phyloP scores from a whole-genome alignment of 2,797 vertebrate genomes.

The Diplodus sargus region DNA sequence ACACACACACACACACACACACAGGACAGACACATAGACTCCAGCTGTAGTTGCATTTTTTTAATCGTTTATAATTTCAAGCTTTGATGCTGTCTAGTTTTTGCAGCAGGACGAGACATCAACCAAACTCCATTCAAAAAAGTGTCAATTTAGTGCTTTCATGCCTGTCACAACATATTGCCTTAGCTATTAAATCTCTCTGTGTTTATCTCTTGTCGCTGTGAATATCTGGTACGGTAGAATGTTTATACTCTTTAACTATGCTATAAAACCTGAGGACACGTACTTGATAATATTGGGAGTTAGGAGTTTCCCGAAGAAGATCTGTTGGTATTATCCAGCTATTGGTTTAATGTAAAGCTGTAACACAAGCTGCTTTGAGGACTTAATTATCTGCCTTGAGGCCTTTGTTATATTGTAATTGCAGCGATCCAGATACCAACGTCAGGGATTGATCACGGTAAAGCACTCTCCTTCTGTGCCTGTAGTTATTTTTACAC shows the following conservation, averaged over 20 bases:
- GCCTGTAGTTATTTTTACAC: not conserved
- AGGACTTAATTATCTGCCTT: not conserved
- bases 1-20: conserved; percentile 27
- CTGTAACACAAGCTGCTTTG: not conserved
- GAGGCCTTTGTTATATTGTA: not conserved
- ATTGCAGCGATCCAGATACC: not conserved
- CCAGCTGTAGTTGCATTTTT: conserved; percentile 37
- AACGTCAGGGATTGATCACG: not conserved
- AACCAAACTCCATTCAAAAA: conserved; percentile 7
- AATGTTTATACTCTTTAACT: not conserved
- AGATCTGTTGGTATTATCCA: no score
- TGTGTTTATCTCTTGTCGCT: not conserved
- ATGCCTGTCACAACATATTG: not conserved
- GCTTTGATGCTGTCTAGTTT: not conserved
- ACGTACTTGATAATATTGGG: not conserved
- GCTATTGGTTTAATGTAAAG: not conserved
- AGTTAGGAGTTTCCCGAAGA: not conserved
- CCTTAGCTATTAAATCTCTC: not conserved
- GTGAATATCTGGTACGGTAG: not conserved
- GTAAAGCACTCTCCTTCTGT: not conserved
- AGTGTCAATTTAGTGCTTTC: not conserved
- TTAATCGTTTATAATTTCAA: conserved; percentile 2
- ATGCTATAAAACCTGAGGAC: not conserved
- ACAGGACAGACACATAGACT: conserved; percentile 53
- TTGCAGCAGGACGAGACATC: not conserved